These are phyloP conservation scores for Uropetala carovei DNA, from an alignment of 2,888 invertebrate species.

Conservation along the genomic window DNA sequence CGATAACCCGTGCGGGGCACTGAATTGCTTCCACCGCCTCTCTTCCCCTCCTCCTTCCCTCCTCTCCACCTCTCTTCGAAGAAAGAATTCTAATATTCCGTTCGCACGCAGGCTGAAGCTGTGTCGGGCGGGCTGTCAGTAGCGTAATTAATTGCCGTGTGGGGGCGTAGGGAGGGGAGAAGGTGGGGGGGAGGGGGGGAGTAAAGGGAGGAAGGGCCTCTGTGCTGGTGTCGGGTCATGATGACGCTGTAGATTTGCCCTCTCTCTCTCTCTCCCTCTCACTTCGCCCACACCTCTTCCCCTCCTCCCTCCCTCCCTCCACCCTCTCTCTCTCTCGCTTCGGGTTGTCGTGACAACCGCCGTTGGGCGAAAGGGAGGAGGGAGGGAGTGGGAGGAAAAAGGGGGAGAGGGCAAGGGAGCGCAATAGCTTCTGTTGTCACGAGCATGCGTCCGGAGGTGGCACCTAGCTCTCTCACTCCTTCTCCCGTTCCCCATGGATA, in stretches of 20 bases:
- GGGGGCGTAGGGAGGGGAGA: not conserved
- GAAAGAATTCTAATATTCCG: slow-evolving; percentile 64
- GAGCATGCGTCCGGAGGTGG: slow-evolving; percentile 4
- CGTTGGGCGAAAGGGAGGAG: not conserved
- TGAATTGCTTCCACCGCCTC: slow-evolving; percentile 36
- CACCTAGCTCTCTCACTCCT: too few relatives aligned
- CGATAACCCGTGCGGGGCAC: slow-evolving; percentile 36
- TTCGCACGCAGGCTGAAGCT: slow-evolving; percentile 57
- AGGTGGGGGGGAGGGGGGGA: not conserved
- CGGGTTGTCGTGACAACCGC: slow-evolving; percentile 25
- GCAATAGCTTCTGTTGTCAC: slow-evolving; percentile 56
- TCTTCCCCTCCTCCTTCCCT: not conserved
- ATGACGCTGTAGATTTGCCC: slow-evolving; percentile 37
- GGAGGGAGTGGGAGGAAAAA: not conserved
- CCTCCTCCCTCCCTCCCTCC: not conserved
- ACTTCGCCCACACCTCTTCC: not conserved
- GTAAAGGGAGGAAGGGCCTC: not conserved
- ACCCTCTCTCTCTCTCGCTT: not conserved
- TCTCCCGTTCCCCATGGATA: too few relatives aligned
- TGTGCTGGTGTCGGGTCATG: not conserved
- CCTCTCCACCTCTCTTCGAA: not conserved
- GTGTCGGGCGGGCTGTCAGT: slow-evolving; percentile 60
- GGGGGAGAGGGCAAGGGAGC: not conserved
- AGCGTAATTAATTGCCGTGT: slow-evolving; percentile 45
- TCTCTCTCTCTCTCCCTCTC: not conserved